Conservation (phyloP, 2,888 invertebrate species). For the Sisyra terminalis region DNA sequence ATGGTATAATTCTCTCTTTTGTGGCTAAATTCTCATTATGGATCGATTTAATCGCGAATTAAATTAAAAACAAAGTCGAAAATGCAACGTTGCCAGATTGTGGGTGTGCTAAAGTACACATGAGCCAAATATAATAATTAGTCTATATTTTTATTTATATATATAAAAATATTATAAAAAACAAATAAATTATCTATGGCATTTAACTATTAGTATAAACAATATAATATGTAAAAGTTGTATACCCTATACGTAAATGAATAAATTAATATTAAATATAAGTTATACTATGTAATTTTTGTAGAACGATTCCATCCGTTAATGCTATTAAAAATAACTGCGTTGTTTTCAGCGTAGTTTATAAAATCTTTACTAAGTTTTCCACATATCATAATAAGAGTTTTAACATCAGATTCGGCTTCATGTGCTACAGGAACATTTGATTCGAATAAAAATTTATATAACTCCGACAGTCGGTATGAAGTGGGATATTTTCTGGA, state of each 20-base stretch:
- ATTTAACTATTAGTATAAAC: not conserved
- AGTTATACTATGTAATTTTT: not conserved
- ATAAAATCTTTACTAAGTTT: conserved; percentile 38
- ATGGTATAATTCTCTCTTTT: too few species aligned
- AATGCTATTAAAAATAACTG: conserved; percentile 21
- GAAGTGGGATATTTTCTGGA: conserved; percentile 17
- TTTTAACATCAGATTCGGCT: conserved; percentile 51
- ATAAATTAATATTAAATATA: too few species aligned
- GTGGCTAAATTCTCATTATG: too few species aligned
- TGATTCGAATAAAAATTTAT: conserved; percentile 32
- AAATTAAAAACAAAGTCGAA: too few species aligned
- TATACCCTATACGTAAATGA: too few species aligned
- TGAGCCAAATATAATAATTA: too few species aligned
- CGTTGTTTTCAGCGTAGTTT: conserved; percentile 31
- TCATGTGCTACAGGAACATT: conserved; percentile 34
- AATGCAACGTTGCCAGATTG: too few species aligned
- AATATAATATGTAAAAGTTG: not conserved
- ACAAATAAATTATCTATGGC: conserved; percentile 8
- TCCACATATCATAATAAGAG: conserved; percentile 42
- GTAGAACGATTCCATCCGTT: not conserved
- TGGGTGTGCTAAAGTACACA: too few species aligned
- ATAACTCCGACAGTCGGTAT: conserved; percentile 38
- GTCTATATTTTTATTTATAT: too few species aligned
- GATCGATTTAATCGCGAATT: too few species aligned
- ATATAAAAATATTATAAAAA: too few species aligned